phyloP scores from a whole-genome alignment of 2,797 vertebrate genomes.

The Acanthiza pusilla region DNA sequence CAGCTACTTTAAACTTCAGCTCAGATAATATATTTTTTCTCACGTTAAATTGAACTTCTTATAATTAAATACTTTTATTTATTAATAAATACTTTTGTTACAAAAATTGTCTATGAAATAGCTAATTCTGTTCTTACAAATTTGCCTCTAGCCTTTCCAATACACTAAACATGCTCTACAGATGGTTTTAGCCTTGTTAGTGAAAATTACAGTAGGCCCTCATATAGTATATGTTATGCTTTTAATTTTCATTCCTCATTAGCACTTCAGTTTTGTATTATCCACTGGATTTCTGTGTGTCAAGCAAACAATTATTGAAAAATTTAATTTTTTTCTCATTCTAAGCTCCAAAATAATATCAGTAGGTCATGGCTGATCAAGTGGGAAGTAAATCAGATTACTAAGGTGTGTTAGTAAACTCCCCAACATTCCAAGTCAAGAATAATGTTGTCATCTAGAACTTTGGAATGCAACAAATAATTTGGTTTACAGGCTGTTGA shows the following conservation, averaged over 20 bases:
- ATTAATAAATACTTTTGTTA: neutral
- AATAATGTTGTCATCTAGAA: neutral
- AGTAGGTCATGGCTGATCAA: neutral
- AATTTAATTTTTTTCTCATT: neutral
- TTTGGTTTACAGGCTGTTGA: neutral
- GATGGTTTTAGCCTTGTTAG: neutral
- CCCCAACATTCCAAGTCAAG: neutral
- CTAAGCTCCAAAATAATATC: neutral
- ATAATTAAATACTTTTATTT: neutral
- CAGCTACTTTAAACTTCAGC: neutral
- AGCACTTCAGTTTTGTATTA: neutral
- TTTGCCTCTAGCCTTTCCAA: neutral
- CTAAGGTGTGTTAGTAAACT: neutral
- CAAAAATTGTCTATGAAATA: neutral
- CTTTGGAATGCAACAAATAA: neutral
- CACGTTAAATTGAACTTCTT: neutral
- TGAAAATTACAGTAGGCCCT: neutral
- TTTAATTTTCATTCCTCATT: neutral
- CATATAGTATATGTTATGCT: neutral
- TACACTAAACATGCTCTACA: neutral
- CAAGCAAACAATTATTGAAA: neutral
- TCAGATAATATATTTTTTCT: neutral
- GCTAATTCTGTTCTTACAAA: neutral
- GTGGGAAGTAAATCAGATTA: neutral
- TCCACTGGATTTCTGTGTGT: neutral